Conservation (phyloP, 1,140 invertebrate species). For the Diuraphis noxia region DNA sequence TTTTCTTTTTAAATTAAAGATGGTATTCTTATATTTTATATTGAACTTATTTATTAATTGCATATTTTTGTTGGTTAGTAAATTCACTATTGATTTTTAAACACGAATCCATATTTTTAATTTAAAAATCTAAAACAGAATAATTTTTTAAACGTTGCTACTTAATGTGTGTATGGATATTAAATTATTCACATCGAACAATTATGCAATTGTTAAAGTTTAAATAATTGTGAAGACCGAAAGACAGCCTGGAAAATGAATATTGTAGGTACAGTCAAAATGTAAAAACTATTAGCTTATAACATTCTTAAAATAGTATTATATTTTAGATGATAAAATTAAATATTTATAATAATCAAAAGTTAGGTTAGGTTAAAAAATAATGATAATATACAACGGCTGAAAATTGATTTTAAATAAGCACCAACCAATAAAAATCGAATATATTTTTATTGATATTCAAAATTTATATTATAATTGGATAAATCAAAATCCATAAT, state of each 20-base stretch:
- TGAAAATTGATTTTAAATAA: too few relatives aligned
- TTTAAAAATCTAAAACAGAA: neutral
- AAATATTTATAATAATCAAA: neutral
- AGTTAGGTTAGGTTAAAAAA: too few relatives aligned
- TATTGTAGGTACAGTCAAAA: too few relatives aligned
- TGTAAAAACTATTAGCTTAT: neutral
- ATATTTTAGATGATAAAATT: neutral
- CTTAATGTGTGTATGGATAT: neutral
- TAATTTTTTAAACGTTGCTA: neutral
- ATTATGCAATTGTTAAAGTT: neutral
- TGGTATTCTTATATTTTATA: neutral
- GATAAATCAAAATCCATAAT: too few relatives aligned
- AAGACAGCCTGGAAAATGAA: neutral
- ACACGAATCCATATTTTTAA: neutral
- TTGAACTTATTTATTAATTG: too few relatives aligned
- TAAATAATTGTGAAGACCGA: neutral
- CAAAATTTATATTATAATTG: too few relatives aligned
- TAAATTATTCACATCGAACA: too few relatives aligned
- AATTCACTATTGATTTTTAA: neutral
- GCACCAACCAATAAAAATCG: too few relatives aligned
- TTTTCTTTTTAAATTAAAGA: neutral
- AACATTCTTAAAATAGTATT: too few relatives aligned
- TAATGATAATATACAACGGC: too few relatives aligned
- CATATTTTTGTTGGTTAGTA: neutral
- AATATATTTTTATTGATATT: too few relatives aligned